These are phyloP conservation scores for Hypena proboscidalis DNA, from an alignment of 2,888 invertebrate genomes.

Conservation along the genomic window DNA sequence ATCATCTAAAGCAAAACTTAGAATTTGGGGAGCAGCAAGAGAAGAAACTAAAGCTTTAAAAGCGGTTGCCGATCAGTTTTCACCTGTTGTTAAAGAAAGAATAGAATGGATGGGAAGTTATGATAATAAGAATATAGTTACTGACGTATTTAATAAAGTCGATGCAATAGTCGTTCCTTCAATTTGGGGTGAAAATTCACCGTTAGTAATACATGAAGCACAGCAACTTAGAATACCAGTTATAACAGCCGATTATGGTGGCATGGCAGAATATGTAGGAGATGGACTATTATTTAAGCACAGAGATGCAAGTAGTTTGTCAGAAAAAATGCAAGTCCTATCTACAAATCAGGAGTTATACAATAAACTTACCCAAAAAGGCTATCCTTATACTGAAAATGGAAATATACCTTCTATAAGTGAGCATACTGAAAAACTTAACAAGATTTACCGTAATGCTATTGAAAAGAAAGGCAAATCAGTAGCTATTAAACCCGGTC, in stretches of 20 bases:
- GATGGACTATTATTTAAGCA: slow-evolving; percentile 2
- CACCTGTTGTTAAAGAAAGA: slow-evolving; percentile 7
- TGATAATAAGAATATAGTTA: slow-evolving; percentile 7
- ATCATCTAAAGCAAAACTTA: slow-evolving; percentile 7
- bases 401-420: slow-evolving; percentile 7
- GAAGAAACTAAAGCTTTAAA: slow-evolving; percentile 7
- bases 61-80: slow-evolving; percentile 7
- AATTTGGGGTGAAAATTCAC: slow-evolving; percentile 7
- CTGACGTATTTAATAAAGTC: slow-evolving; percentile 7
- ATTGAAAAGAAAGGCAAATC: slow-evolving; percentile 7
- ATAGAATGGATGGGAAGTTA: slow-evolving; percentile 7
- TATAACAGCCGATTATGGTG: slow-evolving; percentile 2
- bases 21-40: slow-evolving; percentile 7
- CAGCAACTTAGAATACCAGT: slow-evolving; percentile 3
- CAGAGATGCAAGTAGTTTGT: slow-evolving; percentile 2
- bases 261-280: slow-evolving; percentile 1
- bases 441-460: slow-evolving; percentile 7
- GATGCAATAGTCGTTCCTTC: slow-evolving; percentile 7
- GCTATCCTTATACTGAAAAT: slow-evolving; percentile 7
- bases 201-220: slow-evolving; percentile 7
- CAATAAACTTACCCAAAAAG: slow-evolving; percentile 7
- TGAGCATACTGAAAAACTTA: slow-evolving; percentile 6
- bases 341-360: slow-evolving; percentile 7
- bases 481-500: slow-evolving; percentile 7
- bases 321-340: slow-evolving; percentile 6